A percentile compares a stretch with the other conserved stretches of the same genome.
Conservation (phyloP, 2,888 invertebrate genomes). For the Metopia argyrocephala region DNA sequence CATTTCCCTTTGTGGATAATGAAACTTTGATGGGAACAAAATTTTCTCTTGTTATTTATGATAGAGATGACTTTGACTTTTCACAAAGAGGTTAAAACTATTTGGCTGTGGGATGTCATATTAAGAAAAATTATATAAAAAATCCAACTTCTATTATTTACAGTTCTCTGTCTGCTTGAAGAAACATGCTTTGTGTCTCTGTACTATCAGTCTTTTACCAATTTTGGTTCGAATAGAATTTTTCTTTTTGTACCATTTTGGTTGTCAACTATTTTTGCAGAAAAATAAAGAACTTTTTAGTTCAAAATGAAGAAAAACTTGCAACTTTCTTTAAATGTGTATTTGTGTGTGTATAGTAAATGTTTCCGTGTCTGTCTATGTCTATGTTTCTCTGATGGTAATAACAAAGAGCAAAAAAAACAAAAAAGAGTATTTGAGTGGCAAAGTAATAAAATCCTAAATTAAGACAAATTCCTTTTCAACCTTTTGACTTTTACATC, state of each 20-base stretch:
- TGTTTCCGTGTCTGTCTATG: not conserved
- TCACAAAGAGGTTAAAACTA: too few relatives aligned
- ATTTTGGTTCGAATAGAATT: not conserved
- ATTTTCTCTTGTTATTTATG: too few relatives aligned
- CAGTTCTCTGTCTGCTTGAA: not conserved
- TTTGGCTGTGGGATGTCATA: too few relatives aligned
- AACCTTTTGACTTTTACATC: conserved; percentile 62
- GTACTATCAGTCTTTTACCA: not conserved
- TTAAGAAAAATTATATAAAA: too few relatives aligned
- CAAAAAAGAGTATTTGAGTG: conserved; percentile 44
- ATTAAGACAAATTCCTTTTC: conserved; percentile 64
- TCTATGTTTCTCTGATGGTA: not conserved
- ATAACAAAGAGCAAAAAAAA: not conserved
- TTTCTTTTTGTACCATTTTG: not conserved
- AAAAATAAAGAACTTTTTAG: not conserved
- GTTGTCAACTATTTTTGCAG: conserved; percentile 17
- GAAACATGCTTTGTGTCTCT: too few relatives aligned
- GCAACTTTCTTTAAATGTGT: conserved; percentile 16
- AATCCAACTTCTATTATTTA: not conserved
- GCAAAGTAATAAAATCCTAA: conserved; percentile 62
- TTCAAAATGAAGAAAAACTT: conserved; percentile 11
- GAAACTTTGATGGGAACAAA: too few relatives aligned
- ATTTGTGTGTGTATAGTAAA: not conserved
- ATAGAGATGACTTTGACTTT: too few relatives aligned
- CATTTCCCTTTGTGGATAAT: too few relatives aligned